Evolutionary conservation across 2,888 invertebrate genomes (phyloP).

Genomic region (Drosophila seclusa): DNA sequence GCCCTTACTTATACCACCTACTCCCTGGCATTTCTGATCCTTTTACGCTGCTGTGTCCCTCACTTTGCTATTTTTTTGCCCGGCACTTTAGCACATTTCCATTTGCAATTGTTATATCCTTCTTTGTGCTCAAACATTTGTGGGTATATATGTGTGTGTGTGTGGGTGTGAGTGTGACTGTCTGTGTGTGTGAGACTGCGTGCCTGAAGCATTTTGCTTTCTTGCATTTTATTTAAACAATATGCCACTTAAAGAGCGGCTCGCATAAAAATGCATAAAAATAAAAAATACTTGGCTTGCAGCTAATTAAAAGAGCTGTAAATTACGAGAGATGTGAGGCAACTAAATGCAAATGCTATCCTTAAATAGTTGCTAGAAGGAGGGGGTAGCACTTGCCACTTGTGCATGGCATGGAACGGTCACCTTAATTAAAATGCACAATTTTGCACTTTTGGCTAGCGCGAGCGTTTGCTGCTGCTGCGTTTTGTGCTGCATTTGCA

Average conservation of each 20-base stretch:
- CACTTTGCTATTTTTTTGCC: slow-evolving; percentile 36
- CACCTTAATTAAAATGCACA: slow-evolving; percentile 81
- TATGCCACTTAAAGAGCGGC: slow-evolving; percentile 67
- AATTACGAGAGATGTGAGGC: slow-evolving; percentile 66
- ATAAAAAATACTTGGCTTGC: slow-evolving; percentile 56
- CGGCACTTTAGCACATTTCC: slow-evolving; percentile 79
- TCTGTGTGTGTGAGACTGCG: slow-evolving; percentile 25
- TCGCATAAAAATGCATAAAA: slow-evolving; percentile 72
- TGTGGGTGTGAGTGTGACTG: slow-evolving; percentile 7
- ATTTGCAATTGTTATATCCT: slow-evolving; percentile 79
- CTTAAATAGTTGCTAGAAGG: slow-evolving; percentile 17
- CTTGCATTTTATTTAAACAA: slow-evolving; percentile 61
- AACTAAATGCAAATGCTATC: slow-evolving; percentile 66
- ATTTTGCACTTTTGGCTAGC: slow-evolving; percentile 79
- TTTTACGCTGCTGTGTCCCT: slow-evolving; percentile 38
- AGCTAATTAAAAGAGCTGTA: slow-evolving; percentile 79
- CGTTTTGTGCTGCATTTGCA: slow-evolving; percentile 77
- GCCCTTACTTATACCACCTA: not conserved
- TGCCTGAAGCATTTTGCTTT: slow-evolving; percentile 43
- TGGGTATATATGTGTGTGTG: slow-evolving; percentile 5
- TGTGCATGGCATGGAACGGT: slow-evolving; percentile 63
- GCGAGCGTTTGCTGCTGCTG: slow-evolving; percentile 20
- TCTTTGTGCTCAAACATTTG: slow-evolving; percentile 62
- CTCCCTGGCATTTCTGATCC: slow-evolving; percentile 37
- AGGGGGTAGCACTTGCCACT: slow-evolving; percentile 17